Conservation (phyloP, 1,140 invertebrate species). For the Drosophila pectinifera region DNA sequence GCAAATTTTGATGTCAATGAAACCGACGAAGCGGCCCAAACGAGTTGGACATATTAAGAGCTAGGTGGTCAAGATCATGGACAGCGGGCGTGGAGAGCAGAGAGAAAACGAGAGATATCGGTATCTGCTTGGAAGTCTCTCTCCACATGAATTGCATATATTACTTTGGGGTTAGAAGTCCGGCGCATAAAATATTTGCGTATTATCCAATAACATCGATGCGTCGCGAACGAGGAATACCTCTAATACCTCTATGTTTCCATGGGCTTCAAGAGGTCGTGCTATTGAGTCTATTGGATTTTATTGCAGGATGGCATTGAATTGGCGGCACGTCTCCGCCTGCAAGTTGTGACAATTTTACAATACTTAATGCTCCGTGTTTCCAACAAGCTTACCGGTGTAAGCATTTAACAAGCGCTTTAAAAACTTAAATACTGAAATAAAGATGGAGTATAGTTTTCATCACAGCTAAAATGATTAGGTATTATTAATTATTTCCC, state of each 20-base stretch:
- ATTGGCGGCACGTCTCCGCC: conserved; percentile 45
- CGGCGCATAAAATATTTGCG: background rate
- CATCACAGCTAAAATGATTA: background rate
- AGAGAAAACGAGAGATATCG: conserved; percentile 4
- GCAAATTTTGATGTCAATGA: conserved; percentile 75
- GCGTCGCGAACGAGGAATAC: conserved; percentile 13
- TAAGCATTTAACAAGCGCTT: no score
- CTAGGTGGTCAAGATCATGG: conserved; percentile 82
- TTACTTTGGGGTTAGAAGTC: background rate
- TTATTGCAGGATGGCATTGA: conserved; percentile 39
- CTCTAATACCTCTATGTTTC: background rate
- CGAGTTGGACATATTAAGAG: conserved; percentile 22
- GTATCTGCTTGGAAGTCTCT: conserved; percentile 3
- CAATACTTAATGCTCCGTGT: conserved; percentile 50
- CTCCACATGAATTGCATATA: conserved; percentile 4
- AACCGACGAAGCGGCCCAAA: conserved; percentile 37
- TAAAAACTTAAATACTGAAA: background rate
- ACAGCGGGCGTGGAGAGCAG: conserved; percentile 38
- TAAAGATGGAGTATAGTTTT: background rate
- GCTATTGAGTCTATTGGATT: conserved; percentile 6
- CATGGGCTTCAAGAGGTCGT: conserved; percentile 3
- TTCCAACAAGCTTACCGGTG: background rate
- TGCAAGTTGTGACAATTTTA: conserved; percentile 56
- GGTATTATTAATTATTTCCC: background rate
- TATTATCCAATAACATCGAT: conserved; percentile 5